Evolutionary conservation across 2,797 vertebrate genomes (phyloP), one percentile per base, ranked within the genome.

Genomic region (Fistularia commersonii): DNA sequence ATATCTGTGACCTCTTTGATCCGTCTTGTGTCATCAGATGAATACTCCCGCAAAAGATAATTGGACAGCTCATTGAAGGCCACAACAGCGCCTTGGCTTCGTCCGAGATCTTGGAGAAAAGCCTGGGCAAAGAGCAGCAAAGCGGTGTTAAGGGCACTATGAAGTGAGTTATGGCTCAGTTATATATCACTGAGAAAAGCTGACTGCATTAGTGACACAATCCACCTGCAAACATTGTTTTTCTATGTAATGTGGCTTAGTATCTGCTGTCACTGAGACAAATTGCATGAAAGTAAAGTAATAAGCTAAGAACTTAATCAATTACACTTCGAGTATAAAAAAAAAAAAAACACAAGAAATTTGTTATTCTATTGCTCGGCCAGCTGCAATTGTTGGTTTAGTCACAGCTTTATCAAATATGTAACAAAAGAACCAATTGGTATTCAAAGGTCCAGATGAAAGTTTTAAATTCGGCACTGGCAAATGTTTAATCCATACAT

Each of bases 1-100:
- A 91, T 89, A 39, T 97, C 95, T 0, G 90, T 89, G 64, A 92
- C 91, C 81, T 98, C 96, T 66, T 96, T 95, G 77, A 99, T 91
- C 49, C 88, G 91, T 67, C 96, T 90, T 0, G 94, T 98, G 80
- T 99, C 97, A 46, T 99, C 96, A 0, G 73, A 62, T 13, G 89
- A 80, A 65, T 99, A 97, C 12, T 97, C 93, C 45, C 83, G 90
- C 63, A 98, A 83, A 8, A 99, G 88, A 78, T 94, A 94, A 80
- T 81, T 90, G 54, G 95, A 95, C 32, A 98, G 83, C 42, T 95
- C 92, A 13, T 92, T 95, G 72, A 97, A 97, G 0, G 88, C 85
- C 51, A 84, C 83, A 6, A 97, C 77, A 0, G 88, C 55, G 8
- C 87, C 87, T 51, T 97, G 93, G 7, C 93, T 91, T 71, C 92